Percentiles rank a stretch among this genome's conserved stretches.
Conservation (phyloP, 2,113 vertebrate genomes). For the Syrrhaptes paradoxus region DNA sequence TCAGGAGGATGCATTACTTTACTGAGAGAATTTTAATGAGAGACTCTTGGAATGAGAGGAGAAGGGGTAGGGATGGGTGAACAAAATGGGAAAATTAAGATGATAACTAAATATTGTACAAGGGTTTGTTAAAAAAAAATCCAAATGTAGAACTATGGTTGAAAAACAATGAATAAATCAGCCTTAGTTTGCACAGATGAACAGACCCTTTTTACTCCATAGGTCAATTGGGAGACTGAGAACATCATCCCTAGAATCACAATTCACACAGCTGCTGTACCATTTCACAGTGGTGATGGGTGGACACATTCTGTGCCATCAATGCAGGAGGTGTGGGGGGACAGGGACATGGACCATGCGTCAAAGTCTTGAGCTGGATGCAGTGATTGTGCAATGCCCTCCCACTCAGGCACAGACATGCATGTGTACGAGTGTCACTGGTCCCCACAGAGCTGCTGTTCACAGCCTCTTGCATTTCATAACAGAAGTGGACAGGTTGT, state of each 20-base stretch:
- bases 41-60: not conserved
- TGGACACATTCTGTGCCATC: not conserved
- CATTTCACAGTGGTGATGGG: not conserved
- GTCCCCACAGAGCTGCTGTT: not conserved
- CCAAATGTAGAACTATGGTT: slow-evolving; percentile 10
- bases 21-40: slow-evolving; percentile 33
- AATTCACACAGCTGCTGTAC: not conserved
- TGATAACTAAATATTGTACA: slow-evolving; percentile 3
- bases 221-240: not conserved
- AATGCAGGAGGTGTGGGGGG: not conserved
- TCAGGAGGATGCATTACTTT: slow-evolving; percentile 59
- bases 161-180: slow-evolving; percentile 28
- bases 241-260: slow-evolving; percentile 5
- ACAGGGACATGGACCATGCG: accelerated
- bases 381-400: not conserved
- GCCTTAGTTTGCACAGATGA: slow-evolving; percentile 56
- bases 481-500: slow-evolving; percentile 61
- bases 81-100: slow-evolving; percentile 35
- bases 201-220: slow-evolving; percentile 35
- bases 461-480: not conserved
- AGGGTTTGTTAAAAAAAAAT: slow-evolving; percentile 40
- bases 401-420: not conserved
- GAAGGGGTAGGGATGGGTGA: not conserved
- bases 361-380: not conserved
- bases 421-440: not conserved